These are phyloP conservation scores for Oscheius myriophilus DNA, from an alignment of 2,888 invertebrate species.

Conservation along the genomic window DNA sequence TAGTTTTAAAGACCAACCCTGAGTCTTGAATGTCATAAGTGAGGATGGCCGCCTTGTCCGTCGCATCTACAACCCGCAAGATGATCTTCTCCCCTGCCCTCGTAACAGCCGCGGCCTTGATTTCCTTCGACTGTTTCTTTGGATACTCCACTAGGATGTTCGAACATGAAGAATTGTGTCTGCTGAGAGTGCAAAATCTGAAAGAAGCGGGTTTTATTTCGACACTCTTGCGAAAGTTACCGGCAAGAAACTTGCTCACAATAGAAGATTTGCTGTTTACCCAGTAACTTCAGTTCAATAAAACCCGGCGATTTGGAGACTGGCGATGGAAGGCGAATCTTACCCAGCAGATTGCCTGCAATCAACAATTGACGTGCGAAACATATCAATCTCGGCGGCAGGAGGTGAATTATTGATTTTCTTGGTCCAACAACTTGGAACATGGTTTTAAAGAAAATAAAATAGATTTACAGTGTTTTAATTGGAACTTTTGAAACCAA, in stretches of 20 bases:
- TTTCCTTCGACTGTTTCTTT: slow-evolving; percentile 3
- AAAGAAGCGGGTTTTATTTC: background rate
- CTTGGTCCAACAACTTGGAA: background rate
- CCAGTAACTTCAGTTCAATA: slow-evolving; percentile 49
- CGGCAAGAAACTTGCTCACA: slow-evolving; percentile 50
- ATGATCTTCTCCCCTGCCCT: slow-evolving; percentile 14
- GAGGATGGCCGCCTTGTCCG: slow-evolving; percentile 21
- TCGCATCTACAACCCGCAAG: slow-evolving; percentile 13
- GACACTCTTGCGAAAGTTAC: slow-evolving; percentile 22
- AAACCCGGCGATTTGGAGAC: slow-evolving; percentile 28
- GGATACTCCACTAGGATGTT: background rate
- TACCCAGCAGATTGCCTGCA: slow-evolving; percentile 31
- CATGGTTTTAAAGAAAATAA: too few species aligned
- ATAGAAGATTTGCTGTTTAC: slow-evolving; percentile 47
- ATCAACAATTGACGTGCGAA: background rate
- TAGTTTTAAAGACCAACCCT: slow-evolving; percentile 8
- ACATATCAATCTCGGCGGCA: too few species aligned
- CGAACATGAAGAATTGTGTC: slow-evolving; percentile 17
- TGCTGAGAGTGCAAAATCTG: slow-evolving; percentile 26
- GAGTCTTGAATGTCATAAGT: slow-evolving; percentile 24
- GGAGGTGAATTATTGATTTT: too few species aligned
- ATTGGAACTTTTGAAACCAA: too few species aligned
- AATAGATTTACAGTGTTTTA: too few species aligned
- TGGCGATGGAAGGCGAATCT: slow-evolving; percentile 9
- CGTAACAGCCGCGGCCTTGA: slow-evolving; percentile 2